Evolutionary conservation across 2,113 vertebrate genomes (phyloP).

Genomic region (Thamnophis sirtalis): DNA sequence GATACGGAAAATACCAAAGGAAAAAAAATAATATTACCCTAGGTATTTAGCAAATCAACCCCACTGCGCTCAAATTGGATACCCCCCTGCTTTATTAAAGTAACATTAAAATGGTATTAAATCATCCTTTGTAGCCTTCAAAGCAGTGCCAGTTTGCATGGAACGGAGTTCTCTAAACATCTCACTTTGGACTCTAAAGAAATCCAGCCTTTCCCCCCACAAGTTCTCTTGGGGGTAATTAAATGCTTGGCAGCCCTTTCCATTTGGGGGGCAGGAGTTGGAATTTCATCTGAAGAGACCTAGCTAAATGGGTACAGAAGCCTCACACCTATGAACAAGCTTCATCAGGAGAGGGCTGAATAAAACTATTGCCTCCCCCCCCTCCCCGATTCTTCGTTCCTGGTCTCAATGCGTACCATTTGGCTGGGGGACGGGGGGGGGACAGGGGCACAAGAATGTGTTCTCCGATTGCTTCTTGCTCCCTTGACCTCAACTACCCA

Average conservation of each 20-base stretch:
- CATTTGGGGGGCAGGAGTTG: not conserved
- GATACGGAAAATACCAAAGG: slow-evolving; percentile 20
- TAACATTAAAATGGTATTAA: slow-evolving; percentile 49
- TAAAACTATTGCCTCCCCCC: accelerated
- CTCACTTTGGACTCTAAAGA: slow-evolving; percentile 61
- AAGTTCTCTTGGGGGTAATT: slow-evolving; percentile 34
- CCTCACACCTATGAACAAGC: slow-evolving; percentile 5
- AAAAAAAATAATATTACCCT: slow-evolving; percentile 45
- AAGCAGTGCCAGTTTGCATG: slow-evolving; percentile 83
- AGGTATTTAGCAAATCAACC: slow-evolving; percentile 60
- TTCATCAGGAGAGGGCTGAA: slow-evolving; percentile 22
- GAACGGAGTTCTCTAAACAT: slow-evolving; percentile 76
- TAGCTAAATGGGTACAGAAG: accelerated
- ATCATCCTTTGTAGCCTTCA: slow-evolving; percentile 76
- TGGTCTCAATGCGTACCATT: not conserved
- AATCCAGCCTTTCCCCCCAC: slow-evolving; percentile 29
- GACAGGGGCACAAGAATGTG: too few relatives aligned
- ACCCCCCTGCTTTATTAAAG: slow-evolving; percentile 49
- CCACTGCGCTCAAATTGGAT: slow-evolving; percentile 6
- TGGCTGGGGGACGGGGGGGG: not conserved
- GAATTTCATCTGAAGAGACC: not conserved
- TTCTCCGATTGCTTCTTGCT: not conserved
- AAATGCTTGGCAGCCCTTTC: slow-evolving; percentile 34
- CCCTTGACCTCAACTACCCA: not conserved
- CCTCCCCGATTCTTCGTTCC: accelerated